Percentiles rank a stretch among this genome's conserved stretches.
Conservation (phyloP, 2,113 vertebrate genomes). For the Muntiacus muntjak region DNA sequence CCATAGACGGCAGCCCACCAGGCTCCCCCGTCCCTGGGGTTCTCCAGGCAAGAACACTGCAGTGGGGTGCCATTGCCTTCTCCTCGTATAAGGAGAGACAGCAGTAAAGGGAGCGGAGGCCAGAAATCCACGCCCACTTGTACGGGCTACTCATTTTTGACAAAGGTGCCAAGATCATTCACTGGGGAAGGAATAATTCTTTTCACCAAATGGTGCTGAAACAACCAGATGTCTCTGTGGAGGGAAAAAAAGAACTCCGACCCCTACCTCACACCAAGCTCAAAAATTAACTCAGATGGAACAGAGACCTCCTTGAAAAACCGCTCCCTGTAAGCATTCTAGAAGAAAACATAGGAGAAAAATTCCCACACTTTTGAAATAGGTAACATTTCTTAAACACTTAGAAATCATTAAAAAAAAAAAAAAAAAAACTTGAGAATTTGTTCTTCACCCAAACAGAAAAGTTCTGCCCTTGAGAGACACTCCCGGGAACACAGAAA, state of each 20-base stretch:
- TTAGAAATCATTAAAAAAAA: not conserved
- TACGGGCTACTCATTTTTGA: not conserved
- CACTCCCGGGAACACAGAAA: no score
- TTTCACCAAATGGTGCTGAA: not conserved
- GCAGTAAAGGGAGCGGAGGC: fast-evolving
- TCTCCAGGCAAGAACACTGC: no score
- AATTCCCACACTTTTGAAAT: not conserved
- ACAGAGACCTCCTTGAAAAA: not conserved
- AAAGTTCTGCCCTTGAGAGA: not conserved
- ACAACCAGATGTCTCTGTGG: not conserved
- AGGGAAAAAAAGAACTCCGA: not conserved
- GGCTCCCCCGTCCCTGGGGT: no score
- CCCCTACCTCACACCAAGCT: not conserved
- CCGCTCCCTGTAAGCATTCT: no score
- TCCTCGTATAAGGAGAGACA: no score
- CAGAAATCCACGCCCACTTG: not conserved
- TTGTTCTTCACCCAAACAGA: not conserved
- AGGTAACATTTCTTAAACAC: not conserved
- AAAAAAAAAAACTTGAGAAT: not conserved
- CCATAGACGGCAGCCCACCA: no score
- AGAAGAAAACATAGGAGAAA: not conserved
- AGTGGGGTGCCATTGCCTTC: no score
- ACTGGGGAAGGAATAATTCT: not conserved
- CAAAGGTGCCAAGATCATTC: not conserved
- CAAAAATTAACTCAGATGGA: not conserved